Conservation (phyloP, 2,888 invertebrate genomes). For the Mylabris sibirica region DNA sequence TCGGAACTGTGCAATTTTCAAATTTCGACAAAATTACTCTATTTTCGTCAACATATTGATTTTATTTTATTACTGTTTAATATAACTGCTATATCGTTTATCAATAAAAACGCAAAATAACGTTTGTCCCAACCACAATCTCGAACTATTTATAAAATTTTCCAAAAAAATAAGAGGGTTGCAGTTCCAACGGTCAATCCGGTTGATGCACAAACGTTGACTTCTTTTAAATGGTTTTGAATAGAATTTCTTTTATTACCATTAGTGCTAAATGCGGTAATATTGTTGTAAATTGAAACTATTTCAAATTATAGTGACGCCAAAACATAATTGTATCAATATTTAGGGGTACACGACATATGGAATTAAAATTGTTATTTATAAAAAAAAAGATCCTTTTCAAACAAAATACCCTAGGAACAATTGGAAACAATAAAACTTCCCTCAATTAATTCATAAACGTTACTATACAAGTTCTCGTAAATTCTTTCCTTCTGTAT, state of each 20-base stretch:
- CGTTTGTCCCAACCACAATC: too few relatives aligned
- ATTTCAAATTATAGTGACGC: background rate
- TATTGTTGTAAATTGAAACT: background rate
- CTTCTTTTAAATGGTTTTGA: too few relatives aligned
- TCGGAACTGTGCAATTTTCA: background rate
- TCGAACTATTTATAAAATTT: too few relatives aligned
- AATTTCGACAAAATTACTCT: constrained; percentile 9
- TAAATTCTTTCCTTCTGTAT: background rate
- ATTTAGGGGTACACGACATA: background rate
- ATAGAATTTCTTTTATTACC: too few relatives aligned
- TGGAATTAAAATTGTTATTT: background rate
- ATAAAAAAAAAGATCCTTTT: background rate
- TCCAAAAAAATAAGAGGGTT: too few relatives aligned
- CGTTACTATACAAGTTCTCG: background rate
- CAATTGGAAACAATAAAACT: background rate
- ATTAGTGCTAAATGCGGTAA: background rate
- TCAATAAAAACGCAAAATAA: too few relatives aligned
- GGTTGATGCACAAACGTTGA: too few relatives aligned
- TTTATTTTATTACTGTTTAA: background rate
- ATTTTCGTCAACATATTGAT: constrained; percentile 7
- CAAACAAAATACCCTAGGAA: background rate
- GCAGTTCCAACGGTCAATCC: too few relatives aligned
- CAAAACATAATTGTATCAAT: background rate
- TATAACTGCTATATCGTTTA: background rate
- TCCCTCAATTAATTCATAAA: constrained; percentile 5